phyloP scores from a whole-genome alignment of 2,888 invertebrate genomes.

The Glaucopsyche alexis region DNA sequence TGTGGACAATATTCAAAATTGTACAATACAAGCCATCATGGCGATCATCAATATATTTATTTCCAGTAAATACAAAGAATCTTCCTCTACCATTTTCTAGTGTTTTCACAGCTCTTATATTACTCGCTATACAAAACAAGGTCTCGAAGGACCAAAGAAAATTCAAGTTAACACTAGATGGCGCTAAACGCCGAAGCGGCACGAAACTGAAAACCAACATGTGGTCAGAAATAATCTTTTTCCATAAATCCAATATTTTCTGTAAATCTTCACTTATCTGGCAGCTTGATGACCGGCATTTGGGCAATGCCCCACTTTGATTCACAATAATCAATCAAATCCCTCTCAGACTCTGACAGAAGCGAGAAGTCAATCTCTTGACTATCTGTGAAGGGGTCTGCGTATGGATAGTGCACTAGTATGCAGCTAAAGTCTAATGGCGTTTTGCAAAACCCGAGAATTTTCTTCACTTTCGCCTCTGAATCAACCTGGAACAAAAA shows the following conservation, averaged over 20 bases:
- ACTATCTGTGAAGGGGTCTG: slow-evolving; percentile 70
- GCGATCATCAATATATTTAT: slow-evolving; percentile 23
- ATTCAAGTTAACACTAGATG: slow-evolving; percentile 51
- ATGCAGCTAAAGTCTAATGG: slow-evolving; percentile 78
- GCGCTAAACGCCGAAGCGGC: slow-evolving; percentile 59
- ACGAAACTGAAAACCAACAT: slow-evolving; percentile 34
- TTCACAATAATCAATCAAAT: slow-evolving; percentile 84
- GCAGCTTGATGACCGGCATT: slow-evolving; percentile 83
- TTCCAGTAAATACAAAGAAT: slow-evolving; percentile 23
- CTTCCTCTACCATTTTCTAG: slow-evolving; percentile 22
- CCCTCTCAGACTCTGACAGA: slow-evolving; percentile 81
- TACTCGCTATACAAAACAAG: background rate
- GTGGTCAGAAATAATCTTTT: slow-evolving; percentile 32
- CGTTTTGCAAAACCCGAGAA: slow-evolving; percentile 65
- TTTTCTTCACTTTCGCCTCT: slow-evolving; percentile 74
- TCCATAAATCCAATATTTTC: slow-evolving; percentile 38
- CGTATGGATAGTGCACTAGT: slow-evolving; percentile 75
- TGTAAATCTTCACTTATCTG: slow-evolving; percentile 76
- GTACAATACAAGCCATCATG: slow-evolving; percentile 22
- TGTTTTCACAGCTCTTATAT: slow-evolving; percentile 21
- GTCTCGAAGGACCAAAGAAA: background rate
- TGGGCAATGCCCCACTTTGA: slow-evolving; percentile 82
- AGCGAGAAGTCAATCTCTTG: slow-evolving; percentile 66
- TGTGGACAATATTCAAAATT: slow-evolving; percentile 46
- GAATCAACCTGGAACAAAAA: slow-evolving; percentile 78